Base-by-base conservation (phyloP, 2,113 vertebrate genomes). In the Aix galericulata region DNA sequence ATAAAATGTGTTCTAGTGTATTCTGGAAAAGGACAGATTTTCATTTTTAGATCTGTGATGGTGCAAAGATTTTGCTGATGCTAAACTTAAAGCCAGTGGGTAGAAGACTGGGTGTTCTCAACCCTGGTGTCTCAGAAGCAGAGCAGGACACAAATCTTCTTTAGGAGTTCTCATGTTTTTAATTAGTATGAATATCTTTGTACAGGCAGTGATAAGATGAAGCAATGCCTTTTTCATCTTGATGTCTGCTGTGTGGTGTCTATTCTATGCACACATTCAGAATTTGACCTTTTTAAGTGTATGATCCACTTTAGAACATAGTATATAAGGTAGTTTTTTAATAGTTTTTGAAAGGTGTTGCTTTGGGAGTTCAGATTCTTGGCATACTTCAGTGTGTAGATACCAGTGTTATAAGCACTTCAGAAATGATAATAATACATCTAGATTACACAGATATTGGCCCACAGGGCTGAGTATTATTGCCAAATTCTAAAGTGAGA, bases 401-500 rank as follows among this genome's bases (percentile, higher is more conserved):
- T 75, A 83, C 38, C 42, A 56, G 34, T 75, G 60, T 60, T 84
- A 77, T 1, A 93, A 79, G 80, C 46, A 72, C 13, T 93, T 94
- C 82, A 88, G 85, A 95, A 93, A 80, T 63, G 74, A 91, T 88
- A 88, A 89, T 93, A 94, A 85, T 91, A 71, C 42, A 78, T 93
- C 73, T 90, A 81, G 76, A 86, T 95, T 89, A 90, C 46, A 56
- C 26, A 89, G 87, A 80, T 74, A 83, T 58, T 84, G 73, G 64
- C 94, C 87, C 63, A 88, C 69, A 89, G 87, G 89, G 67, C 82
- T 84, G 64, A 31, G 9, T 86, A 52, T 68, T 88, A 78, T 34
- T 94, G 89, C 86, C 86, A 94, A 56, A 84, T 53, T 89, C 50
- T 93, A 32, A 90, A 86, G 63, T 71, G 79, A 91, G 72, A 86